A percentile compares a stretch with the other conserved stretches of the same genome.
Evolutionary conservation across 2,888 invertebrate genomes (phyloP).

Genomic region (Drosophila aldrichi): DNA sequence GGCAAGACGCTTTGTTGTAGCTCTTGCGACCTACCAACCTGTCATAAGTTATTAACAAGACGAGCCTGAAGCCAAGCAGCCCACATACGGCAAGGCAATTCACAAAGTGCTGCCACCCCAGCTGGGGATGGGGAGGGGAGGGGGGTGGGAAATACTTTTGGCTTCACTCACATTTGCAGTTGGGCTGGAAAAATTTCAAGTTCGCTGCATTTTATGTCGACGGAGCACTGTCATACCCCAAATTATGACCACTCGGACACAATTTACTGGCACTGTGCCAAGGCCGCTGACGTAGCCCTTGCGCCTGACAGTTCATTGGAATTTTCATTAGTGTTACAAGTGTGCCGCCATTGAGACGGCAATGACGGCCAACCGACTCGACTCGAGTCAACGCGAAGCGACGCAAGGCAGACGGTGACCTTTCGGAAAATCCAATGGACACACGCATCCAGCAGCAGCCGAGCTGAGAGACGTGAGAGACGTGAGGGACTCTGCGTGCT

Average conservation of each 20-base stretch:
- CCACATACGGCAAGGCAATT: conserved; percentile 59
- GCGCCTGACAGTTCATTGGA: conserved; percentile 73
- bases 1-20: conserved; percentile 31
- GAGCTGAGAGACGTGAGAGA: conserved; percentile 1
- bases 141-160: not conserved
- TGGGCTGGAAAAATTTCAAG: conserved; percentile 55
- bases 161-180: conserved; percentile 33
- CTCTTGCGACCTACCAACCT: conserved; percentile 38
- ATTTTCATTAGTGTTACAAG: conserved; percentile 78
- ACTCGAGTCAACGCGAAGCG: not conserved
- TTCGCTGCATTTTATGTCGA: conserved; percentile 57
- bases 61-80: conserved; percentile 44
- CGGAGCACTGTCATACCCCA: conserved; percentile 33
- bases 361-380: conserved; percentile 37
- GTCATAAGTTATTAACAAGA: conserved; percentile 77
- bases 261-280: conserved; percentile 71
- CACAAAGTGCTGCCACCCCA: conserved; percentile 58
- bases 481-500: not conserved
- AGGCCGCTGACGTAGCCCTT: conserved; percentile 58
- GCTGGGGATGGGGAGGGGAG: no score
- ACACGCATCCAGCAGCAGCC: conserved; percentile 41
- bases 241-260: conserved; percentile 75
- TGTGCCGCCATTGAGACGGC: conserved; percentile 75
- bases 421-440: conserved; percentile 50
- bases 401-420: conserved; percentile 47